Base-by-base conservation (phyloP, 2,797 vertebrate genomes). In the Xiphophorus birchmanni region DNA sequence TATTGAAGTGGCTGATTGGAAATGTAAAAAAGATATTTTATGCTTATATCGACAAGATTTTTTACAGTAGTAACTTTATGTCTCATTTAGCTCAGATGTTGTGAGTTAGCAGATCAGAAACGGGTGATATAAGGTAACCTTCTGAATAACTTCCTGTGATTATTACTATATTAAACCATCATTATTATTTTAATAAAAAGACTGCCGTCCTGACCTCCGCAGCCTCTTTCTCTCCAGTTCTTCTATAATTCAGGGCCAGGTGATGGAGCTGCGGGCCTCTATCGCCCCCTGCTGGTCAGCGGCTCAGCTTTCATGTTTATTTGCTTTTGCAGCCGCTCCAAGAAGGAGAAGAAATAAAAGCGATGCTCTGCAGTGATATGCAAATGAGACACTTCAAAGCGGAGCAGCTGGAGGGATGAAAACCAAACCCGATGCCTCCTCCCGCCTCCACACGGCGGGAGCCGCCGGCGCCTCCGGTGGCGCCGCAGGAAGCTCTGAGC, bases 201-300 rank as follows among this genome's bases (percentile, higher is more conserved):
- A 47, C 45, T 3, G 21, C 7, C 52, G 52, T 54, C 52, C 52
- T 23, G 18, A 26, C 23, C 52, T 54, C 52, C 23, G 52, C 2
- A 50, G 18, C 18, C 45, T 47, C 45, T 48, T 48, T n/a, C 56
- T 58, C 9, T 11, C 12, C 1, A 78, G 81, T 75, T 81, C 5
- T 78, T 89, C 73, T 37, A 87, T 88, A 80, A 87, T 90, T 86
- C 80, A 90, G 79, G 0, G 73, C 75, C 74, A 78, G 47, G 4
- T 17, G 47, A 17, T 54, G 48, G 71, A 71, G 83, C 40, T 17
- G 37, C 81, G 88, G 83, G 87, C 81, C 84, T 86, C 88, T 75
- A 87, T 89, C 90, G 91, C 92, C 90, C 89, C 81, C 90, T 92
- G 48, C 89, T 92, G 93, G 91, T 79, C 87, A 83, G 52, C 73